Percentiles rank a stretch among this genome's conserved stretches.
These are phyloP conservation scores for Ceratosolen fusciceps DNA, from an alignment of 1,140 invertebrate species.

Conservation along the genomic window DNA sequence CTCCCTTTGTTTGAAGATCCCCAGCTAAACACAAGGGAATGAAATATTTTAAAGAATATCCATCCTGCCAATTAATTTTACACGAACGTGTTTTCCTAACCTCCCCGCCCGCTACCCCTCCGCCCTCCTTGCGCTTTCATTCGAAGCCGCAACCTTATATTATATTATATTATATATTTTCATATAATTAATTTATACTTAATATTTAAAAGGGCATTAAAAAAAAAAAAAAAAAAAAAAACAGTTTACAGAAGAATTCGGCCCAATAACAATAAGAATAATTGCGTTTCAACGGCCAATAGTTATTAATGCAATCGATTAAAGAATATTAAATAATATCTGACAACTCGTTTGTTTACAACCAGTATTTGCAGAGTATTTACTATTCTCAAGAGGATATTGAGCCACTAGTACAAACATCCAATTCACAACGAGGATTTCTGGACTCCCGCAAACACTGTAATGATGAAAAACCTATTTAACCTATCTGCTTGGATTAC, in stretches of 20 bases:
- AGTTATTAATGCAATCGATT: not conserved
- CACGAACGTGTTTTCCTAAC: too few species aligned
- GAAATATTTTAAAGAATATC: not conserved
- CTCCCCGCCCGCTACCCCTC: too few species aligned
- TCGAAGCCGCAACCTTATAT: too few species aligned
- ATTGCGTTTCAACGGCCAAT: not conserved
- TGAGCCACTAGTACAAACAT: not conserved
- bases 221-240: too few species aligned
- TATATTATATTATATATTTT: too few species aligned
- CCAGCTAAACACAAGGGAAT: conserved; percentile 3
- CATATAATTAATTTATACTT: too few species aligned
- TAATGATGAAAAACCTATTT: not conserved
- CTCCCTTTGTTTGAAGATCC: conserved; percentile 40
- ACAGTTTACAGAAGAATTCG: too few species aligned
- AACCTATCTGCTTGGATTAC: not conserved
- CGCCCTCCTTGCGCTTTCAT: too few species aligned
- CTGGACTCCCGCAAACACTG: not conserved
- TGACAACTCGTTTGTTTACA: not conserved
- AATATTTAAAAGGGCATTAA: too few species aligned
- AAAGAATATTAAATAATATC: not conserved
- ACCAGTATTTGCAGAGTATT: not conserved
- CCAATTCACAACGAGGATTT: not conserved
- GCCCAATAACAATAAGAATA: too few species aligned
- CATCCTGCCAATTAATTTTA: too few species aligned
- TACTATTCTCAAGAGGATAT: not conserved